Conservation (phyloP, 2,888 invertebrate species). For the Drosophila mayaguana region DNA sequence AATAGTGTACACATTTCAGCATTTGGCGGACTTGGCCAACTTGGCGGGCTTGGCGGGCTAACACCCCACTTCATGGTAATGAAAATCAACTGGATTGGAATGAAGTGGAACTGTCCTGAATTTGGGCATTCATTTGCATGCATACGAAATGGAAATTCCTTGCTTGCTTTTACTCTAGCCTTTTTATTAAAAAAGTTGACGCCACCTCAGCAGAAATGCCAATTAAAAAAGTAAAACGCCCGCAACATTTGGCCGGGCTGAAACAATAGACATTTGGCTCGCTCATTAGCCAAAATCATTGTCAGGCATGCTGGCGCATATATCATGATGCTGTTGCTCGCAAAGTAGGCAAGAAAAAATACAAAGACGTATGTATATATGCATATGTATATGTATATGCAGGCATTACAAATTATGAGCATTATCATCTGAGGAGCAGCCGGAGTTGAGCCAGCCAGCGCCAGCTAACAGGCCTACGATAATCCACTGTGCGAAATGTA, state of each 20-base stretch:
- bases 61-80: constrained; percentile 65
- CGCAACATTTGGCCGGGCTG: constrained; percentile 41
- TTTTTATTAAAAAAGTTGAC: constrained; percentile 74
- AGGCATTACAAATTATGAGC: constrained; percentile 79
- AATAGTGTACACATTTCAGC: constrained; percentile 71
- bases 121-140: constrained; percentile 75
- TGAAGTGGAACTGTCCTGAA: constrained; percentile 77
- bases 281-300: constrained; percentile 77
- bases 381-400: constrained; percentile 35
- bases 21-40: constrained; percentile 47
- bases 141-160: constrained; percentile 52
- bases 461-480: constrained; percentile 39
- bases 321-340: constrained; percentile 30
- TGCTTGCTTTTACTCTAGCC: constrained; percentile 6
- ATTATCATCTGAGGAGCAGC: constrained; percentile 69
- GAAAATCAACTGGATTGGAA: constrained; percentile 80
- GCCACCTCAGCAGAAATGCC: constrained; percentile 51
- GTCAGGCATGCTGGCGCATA: constrained; percentile 65
- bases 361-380: too few relatives aligned
- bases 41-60: constrained; percentile 24
- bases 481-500: constrained; percentile 78
- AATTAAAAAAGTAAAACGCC: constrained; percentile 58
- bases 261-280: constrained; percentile 30
- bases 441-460: neutral
- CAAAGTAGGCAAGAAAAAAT: constrained; percentile 28